phyloP scores from a whole-genome alignment of 2,797 vertebrate species.

The Pelochelys cantorii region DNA sequence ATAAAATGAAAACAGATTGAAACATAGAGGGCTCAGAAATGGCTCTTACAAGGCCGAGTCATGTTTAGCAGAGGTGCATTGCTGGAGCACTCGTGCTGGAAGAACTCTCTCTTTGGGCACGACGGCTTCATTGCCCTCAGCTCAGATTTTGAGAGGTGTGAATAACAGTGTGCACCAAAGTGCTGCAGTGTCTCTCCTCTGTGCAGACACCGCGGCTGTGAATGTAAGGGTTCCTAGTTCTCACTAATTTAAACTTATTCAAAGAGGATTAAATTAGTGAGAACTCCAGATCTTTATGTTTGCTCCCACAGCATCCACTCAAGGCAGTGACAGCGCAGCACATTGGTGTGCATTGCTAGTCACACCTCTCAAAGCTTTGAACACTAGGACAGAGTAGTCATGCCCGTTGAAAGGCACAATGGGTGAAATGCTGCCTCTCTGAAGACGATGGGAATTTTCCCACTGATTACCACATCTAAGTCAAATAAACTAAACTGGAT shows the following conservation, averaged over 20 bases:
- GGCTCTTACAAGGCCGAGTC: neutral
- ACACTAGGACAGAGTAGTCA: neutral
- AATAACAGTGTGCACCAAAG: neutral
- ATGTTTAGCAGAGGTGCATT: neutral
- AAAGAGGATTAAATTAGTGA: no score
- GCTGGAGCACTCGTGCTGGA: fast-evolving
- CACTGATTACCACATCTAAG: neutral
- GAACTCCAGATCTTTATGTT: no score
- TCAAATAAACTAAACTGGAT: neutral
- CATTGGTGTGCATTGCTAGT: no score
- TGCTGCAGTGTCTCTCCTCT: no score
- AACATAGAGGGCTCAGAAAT: neutral
- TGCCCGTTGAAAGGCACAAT: neutral
- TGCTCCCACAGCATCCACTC: no score
- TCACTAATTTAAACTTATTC: no score
- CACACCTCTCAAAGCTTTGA: no score
- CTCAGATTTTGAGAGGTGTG: fast-evolving
- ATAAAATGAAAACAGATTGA: conserved; percentile 1
- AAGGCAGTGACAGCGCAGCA: no score
- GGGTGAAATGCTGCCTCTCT: neutral
- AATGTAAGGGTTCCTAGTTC: no score
- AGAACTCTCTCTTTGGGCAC: neutral
- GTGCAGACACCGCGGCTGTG: no score
- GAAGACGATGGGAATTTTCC: neutral
- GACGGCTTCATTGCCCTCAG: fast-evolving